phyloP scores from a whole-genome alignment of 2,888 invertebrate species.

The Vanessa cardui region DNA sequence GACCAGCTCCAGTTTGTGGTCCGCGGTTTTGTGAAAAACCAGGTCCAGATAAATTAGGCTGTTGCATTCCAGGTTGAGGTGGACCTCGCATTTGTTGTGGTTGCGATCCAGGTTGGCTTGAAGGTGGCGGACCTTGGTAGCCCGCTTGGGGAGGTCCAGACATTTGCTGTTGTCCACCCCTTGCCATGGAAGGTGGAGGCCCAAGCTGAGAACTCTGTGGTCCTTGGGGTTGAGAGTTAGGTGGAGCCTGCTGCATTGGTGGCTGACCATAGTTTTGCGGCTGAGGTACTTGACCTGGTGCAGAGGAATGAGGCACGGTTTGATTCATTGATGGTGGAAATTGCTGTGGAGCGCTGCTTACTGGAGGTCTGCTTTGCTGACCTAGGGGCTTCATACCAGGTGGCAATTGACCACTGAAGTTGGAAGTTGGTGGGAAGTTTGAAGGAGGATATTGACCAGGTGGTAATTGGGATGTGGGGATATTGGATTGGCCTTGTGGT shows the following conservation, averaged over 20 bases:
- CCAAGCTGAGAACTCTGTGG: conserved; percentile 47
- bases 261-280: conserved; percentile 46
- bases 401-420: conserved; percentile 53
- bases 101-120: conserved; percentile 45
- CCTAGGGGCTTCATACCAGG: conserved; percentile 57
- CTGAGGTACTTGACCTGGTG: conserved; percentile 46
- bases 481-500: conserved; percentile 58
- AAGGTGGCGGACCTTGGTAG: conserved; percentile 42
- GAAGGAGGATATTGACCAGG: conserved; percentile 54
- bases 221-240: conserved; percentile 40
- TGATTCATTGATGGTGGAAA: conserved; percentile 49
- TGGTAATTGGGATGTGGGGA: conserved; percentile 66
- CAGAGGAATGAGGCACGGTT: conserved; percentile 51
- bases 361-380: conserved; percentile 52
- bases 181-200: conserved; percentile 40
- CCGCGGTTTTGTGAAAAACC: conserved; percentile 37
- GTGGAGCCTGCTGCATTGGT: conserved; percentile 48
- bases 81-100: conserved; percentile 21
- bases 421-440: conserved; percentile 59
- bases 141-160: conserved; percentile 42
- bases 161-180: conserved; percentile 41
- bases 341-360: conserved; percentile 52
- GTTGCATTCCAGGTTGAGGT: conserved; percentile 39
- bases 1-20: conserved; percentile 22
- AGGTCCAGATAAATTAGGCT: conserved; percentile 48